Evolutionary conservation across 2,797 vertebrate species (phyloP), one percentile per base, ranked within the genome.

Genomic region (Urophycis tenuis): DNA sequence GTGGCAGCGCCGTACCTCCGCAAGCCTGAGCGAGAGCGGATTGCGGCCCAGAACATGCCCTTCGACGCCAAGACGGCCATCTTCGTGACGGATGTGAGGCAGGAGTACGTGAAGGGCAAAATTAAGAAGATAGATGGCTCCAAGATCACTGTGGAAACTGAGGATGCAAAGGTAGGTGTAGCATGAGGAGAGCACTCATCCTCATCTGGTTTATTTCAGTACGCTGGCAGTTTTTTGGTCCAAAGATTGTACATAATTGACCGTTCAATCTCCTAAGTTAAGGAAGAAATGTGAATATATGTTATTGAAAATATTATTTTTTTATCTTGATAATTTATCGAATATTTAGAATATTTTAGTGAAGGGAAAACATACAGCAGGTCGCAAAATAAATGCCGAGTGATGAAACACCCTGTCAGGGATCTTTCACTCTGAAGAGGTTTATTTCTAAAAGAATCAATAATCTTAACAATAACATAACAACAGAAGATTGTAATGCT

Each of bases 21-120:
- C 53, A 96, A 94, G 79, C 86, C 94, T 0, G 94, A 95, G 81
- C 92, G 92, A 80, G 94, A 96, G 83, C 87, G 94, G 70, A 93
- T 88, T 0, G 93, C 94, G 35, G 93, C 94, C 8, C 95, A 96
- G 83, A 95, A 94, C 79, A 81, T 85, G 78, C 89, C 90, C 0
- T 96, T 96, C 29, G 95, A 96, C 9, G 93, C 94, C 86, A 96
- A 95, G 78, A 93, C 93, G 0, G 92, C 92, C 15, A 92, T 94
- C 80, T 97, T 91, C 31, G 94, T 95, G 86, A 90, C 91, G 0
- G 94, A 96, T 70, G 80, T 91, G 0, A 93, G 92, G 82, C 82
- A 89, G 29, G 93, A 94, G 77, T 96, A 95, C 5, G 86, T 89
- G 77, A 95, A 92, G 80, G 95, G 93, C 1, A 95, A 90, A 81